A percentile compares a stretch with the other conserved stretches of the same genome.
These are phyloP conservation scores for Diploscapter pachys DNA, from an alignment of 1,140 invertebrate species.

Conservation along the genomic window DNA sequence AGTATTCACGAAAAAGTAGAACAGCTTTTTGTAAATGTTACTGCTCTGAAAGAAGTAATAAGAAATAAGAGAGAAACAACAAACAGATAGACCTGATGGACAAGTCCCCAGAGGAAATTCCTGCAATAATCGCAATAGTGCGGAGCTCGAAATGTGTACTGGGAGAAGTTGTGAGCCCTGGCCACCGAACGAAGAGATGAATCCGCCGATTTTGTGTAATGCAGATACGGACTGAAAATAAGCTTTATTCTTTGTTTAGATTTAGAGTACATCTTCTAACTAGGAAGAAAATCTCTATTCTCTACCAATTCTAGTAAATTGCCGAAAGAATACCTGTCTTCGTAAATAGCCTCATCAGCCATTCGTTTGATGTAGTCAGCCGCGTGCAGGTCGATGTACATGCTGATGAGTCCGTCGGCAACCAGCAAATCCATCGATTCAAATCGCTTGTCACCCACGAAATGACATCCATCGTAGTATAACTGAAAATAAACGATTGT, in stretches of 20 bases:
- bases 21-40: too few relatives aligned
- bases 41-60: too few relatives aligned
- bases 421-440: slow-evolving; percentile 71
- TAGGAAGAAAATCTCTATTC: too few relatives aligned
- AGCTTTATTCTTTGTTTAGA: not conserved
- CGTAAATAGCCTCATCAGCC: slow-evolving; percentile 74
- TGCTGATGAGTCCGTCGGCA: slow-evolving; percentile 82
- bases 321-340: slow-evolving; percentile 66
- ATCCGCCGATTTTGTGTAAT: slow-evolving; percentile 16
- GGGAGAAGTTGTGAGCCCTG: slow-evolving; percentile 66
- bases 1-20: not conserved
- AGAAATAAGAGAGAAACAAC: not conserved
- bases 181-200: slow-evolving; percentile 47
- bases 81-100: slow-evolving; percentile 71
- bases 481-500: slow-evolving; percentile 58
- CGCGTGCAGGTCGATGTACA: slow-evolving; percentile 78
- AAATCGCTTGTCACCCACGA: slow-evolving; percentile 72
- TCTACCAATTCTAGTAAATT: not conserved
- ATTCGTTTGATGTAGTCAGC: slow-evolving; percentile 73
- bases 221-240: slow-evolving; percentile 28
- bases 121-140: slow-evolving; percentile 84
- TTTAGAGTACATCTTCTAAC: not conserved
- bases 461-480: slow-evolving; percentile 76
- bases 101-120: slow-evolving; percentile 90
- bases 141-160: slow-evolving; percentile 77